A percentile compares a stretch with the other conserved stretches of the same genome.
Conservation (phyloP, 2,797 vertebrate species). For the Semaprochilodus insignis region DNA sequence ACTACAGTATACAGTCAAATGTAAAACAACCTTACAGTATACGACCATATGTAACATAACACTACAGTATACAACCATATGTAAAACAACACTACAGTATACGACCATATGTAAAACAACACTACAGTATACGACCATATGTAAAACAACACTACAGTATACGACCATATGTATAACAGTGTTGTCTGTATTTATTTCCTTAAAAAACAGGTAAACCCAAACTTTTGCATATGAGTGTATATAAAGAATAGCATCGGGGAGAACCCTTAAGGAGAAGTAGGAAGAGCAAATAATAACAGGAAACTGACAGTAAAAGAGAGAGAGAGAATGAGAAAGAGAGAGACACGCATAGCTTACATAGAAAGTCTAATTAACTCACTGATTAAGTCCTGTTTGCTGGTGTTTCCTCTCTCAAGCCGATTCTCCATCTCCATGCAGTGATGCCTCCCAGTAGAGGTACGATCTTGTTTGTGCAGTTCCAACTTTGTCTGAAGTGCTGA, state of each 20-base stretch:
- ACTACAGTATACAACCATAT: no score
- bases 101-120: no score
- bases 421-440: slow-evolving; percentile 46
- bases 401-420: slow-evolving; percentile 31
- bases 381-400: slow-evolving; percentile 53
- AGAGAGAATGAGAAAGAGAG: background rate
- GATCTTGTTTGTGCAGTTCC: background rate
- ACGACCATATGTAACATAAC: no score
- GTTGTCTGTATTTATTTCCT: no score
- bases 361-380: slow-evolving; percentile 44
- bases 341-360: background rate
- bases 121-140: no score
- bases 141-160: no score
- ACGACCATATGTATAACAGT: no score
- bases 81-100: no score
- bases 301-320: background rate
- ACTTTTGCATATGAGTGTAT: background rate
- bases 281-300: background rate
- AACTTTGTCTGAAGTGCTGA: background rate
- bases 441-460: background rate
- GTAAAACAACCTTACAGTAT: no score
- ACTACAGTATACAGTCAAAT: no score
- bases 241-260: background rate
- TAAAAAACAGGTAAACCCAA: no score
- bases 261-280: background rate